Base-by-base conservation (phyloP, 2,888 invertebrate species). In the Monopis laevigella region DNA sequence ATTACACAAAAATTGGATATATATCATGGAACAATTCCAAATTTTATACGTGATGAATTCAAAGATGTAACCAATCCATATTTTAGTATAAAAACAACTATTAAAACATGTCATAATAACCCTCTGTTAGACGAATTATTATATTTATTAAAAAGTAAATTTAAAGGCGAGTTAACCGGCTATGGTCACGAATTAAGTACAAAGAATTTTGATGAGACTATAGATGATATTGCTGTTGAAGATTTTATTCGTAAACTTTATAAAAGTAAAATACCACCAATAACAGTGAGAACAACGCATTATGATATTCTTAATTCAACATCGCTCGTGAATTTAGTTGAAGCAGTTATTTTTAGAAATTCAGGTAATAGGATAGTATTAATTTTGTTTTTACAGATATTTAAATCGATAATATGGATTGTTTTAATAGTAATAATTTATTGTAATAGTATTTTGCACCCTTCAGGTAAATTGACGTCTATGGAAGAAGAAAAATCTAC, bases 341-440 rank as follows among this genome's bases (percentile, higher is more conserved):
- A 78, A 56, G 74, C 77, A 27, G 69, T 80, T 7, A 78, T 80
- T 49, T 78, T 78, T 52, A 61, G 70, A 54, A 69, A 58, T 45
- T 59, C 59, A 42, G 71, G 78, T 75, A 59, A 18, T 48, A 30
- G 5, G n/a, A 17, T 16, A 32, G 4, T 16, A 17, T 32, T 13
- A 13, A 30, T 13, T 3, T 12, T 6, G 12, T 30, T 5, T 6
- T 12, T 28, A 28, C 12, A 11, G 5, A 10, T 32, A 5, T 32
- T 32, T n/a, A n/a, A n/a, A n/a, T n/a, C n/a, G n/a, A n/a, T n/a
- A n/a, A n/a, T n/a, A n/a, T n/a, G n/a, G n/a, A n/a, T n/a, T n/a
- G n/a, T n/a, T n/a, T n/a, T n/a, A n/a, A n/a, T n/a, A n/a, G n/a
- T n/a, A n/a, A n/a, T n/a, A n/a, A n/a, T n/a, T n/a, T n/a, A 43